Base-by-base conservation (phyloP, 1,140 invertebrate genomes). In the Vanessa tameamea region DNA sequence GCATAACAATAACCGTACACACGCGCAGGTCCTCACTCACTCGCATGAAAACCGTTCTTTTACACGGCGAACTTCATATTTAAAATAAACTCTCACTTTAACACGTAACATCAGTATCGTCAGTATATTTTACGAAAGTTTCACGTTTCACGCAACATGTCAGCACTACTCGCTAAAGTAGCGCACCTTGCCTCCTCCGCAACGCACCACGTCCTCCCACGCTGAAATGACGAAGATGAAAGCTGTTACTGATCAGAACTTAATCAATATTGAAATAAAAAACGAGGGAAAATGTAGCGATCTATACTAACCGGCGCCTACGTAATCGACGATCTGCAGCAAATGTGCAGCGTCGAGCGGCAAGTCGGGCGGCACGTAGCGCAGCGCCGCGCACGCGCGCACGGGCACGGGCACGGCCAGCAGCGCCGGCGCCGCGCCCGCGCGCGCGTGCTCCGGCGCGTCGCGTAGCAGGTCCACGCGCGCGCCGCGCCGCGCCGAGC, bases 261-360 rank as follows among this genome's bases (percentile, higher is more conserved):
- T 16, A 6, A 55, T 14, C 5, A 11, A 31, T 31, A 6, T 31
- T 14, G 7, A 55, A 55, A 2, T 6, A 20, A 5, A 55, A 20
- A 20, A 11, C 14, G 48, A 37, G 15, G 20, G 13, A 68, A 16
- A 51, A 14, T 3, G 14, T 37, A 57, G 23, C 51, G 26, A n/a
- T 16, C 15, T 14, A 20, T 47, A 89, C 94, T 91, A 79, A 95
- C 95, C 94, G 78, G 91, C 78, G 64, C 93, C 94, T 78, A 96
- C 94, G 82, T 94, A 96, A 79, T 94, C 94, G 68, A 95, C 93
- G 82, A 96, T 94, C 83, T 94, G 95, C 78, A 94, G 94, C 80
- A 95, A 92, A 79, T 95, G 83, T n/a, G 53, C 63, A 47, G 78
- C 64, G 79, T 78, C 70, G 23, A 75, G 75, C 64, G 82, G 82